Percentiles rank a stretch among this genome's conserved stretches.
These are phyloP conservation scores for Clavelina lepadiformis DNA, from an alignment of 23 tunicate genomes.

Conservation along the genomic window DNA sequence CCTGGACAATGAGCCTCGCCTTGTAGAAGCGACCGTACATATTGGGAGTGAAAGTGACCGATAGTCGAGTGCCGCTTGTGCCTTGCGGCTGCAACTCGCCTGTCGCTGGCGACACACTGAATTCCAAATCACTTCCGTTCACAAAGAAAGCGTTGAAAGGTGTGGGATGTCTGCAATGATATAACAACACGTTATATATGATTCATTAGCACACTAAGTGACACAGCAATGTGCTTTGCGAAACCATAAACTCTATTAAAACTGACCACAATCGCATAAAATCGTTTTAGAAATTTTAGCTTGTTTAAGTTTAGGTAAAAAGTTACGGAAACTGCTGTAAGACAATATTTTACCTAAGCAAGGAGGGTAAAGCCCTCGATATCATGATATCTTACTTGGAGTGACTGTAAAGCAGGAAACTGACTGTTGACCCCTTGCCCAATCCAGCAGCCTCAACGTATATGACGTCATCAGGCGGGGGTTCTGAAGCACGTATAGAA, in stretches of 20 bases:
- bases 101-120: slow-evolving; percentile 48
- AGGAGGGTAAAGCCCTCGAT: too few relatives aligned
- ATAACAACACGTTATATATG: too few relatives aligned
- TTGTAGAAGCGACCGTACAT: slow-evolving; percentile 71
- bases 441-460: slow-evolving; percentile 72
- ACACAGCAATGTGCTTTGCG: too few relatives aligned
- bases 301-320: too few relatives aligned
- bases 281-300: too few relatives aligned
- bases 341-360: too few relatives aligned
- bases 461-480: slow-evolving; percentile 87
- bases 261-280: too few relatives aligned
- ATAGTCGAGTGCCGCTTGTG: slow-evolving; percentile 54
- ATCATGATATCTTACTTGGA: slow-evolving; percentile 62
- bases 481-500: slow-evolving; percentile 68
- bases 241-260: too few relatives aligned
- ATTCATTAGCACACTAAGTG: too few relatives aligned
- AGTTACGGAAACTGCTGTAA: too few relatives aligned
- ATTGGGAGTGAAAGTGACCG: slow-evolving; percentile 66
- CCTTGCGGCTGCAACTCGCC: slow-evolving; percentile 88
- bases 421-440: slow-evolving; percentile 64
- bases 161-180: slow-evolving; percentile 71
- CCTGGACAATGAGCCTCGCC: slow-evolving; percentile 77
- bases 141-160: slow-evolving; percentile 81
- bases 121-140: slow-evolving; percentile 56
- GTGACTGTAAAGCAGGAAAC: slow-evolving; percentile 72